A percentile compares a stretch with the other conserved stretches of the same genome.
Conservation (phyloP, 1,140 invertebrate species). For the Anastrepha obliqua region DNA sequence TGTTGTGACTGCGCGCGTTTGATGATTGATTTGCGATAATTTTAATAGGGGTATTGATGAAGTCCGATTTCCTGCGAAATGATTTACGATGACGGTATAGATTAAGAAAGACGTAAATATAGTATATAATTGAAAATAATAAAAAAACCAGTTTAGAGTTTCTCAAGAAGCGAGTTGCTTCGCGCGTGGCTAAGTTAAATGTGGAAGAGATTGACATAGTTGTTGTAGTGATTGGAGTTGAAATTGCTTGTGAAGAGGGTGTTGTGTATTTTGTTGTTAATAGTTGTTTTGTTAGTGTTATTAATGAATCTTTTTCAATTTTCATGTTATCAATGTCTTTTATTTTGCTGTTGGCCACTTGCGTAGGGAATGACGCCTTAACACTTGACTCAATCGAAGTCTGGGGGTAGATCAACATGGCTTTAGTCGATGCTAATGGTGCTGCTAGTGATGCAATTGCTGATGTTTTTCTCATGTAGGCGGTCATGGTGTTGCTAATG, state of each 20-base stretch:
- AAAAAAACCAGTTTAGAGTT: slow-evolving; percentile 54
- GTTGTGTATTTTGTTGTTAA: not conserved
- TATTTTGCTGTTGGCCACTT: slow-evolving; percentile 48
- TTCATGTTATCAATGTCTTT: slow-evolving; percentile 50
- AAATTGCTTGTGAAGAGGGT: not conserved
- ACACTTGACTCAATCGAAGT: not conserved
- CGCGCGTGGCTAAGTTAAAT: slow-evolving; percentile 3
- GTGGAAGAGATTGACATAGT: slow-evolving; percentile 29
- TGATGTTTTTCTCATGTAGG: not conserved
- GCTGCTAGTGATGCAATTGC: slow-evolving; percentile 38
- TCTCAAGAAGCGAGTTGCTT: slow-evolving; percentile 43
- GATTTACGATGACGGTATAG: slow-evolving; percentile 73
- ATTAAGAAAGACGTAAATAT: slow-evolving; percentile 66
- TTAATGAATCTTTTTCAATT: not conserved
- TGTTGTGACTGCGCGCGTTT: not conserved
- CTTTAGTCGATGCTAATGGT: not conserved
- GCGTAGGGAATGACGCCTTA: slow-evolving; percentile 38
- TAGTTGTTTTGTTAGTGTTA: slow-evolving; percentile 44
- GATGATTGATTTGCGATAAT: not conserved
- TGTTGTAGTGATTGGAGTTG: slow-evolving; percentile 25
- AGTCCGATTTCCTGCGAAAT: slow-evolving; percentile 70
- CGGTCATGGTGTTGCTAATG: not conserved
- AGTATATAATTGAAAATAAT: slow-evolving; percentile 65
- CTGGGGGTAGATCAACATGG: not conserved
- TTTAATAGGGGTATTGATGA: not conserved